Percentiles rank a stretch among this genome's conserved stretches.
Conservation (phyloP, 2,113 vertebrate species). For the Zonotrichia leucophrys region DNA sequence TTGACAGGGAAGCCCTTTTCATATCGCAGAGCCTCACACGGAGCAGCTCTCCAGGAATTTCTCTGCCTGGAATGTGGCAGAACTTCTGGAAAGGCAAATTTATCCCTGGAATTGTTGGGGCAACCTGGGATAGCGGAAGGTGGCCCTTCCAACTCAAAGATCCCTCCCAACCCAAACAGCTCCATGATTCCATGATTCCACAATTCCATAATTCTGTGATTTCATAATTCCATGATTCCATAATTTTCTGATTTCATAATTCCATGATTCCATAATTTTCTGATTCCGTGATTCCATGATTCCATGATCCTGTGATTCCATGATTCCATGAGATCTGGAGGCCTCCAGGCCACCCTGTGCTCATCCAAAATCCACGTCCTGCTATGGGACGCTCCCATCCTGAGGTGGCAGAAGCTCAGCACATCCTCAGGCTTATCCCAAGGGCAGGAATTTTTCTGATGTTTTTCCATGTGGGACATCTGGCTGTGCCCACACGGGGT, state of each 20-base stretch:
- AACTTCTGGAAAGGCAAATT: accelerated
- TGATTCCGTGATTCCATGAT: not conserved
- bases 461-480: accelerated
- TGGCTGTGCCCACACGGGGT: accelerated
- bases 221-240: too few relatives aligned
- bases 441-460: not conserved
- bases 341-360: not conserved
- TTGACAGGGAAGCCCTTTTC: not conserved
- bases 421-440: not conserved
- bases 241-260: not conserved
- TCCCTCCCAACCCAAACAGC: not conserved
- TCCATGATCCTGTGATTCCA: not conserved
- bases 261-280: too few relatives aligned
- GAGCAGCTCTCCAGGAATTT: not conserved
- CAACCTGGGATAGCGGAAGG: accelerated
- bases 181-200: not conserved
- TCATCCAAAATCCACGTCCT: accelerated
- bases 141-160: not conserved
- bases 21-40: accelerated
- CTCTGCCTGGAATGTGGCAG: not conserved
- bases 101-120: not conserved
- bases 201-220: too few relatives aligned
- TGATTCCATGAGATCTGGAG: not conserved
- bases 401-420: accelerated
- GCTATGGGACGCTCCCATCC: accelerated